Conservation (phyloP, 2,888 invertebrate genomes). For the Drosophila tripunctata region DNA sequence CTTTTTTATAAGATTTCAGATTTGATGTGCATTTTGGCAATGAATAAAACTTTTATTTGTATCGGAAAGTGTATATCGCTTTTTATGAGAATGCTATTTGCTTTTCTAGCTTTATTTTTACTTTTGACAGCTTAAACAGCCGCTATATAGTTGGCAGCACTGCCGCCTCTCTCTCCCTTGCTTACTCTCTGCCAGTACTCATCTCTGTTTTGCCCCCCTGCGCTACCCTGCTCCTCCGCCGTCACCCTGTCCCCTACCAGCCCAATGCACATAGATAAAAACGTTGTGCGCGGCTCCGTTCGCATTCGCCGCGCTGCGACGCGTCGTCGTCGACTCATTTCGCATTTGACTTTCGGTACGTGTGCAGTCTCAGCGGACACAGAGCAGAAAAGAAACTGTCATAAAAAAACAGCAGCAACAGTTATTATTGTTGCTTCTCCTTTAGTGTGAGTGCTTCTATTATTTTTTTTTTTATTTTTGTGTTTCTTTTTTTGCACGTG, state of each 20-base stretch:
- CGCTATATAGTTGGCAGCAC: too few relatives aligned
- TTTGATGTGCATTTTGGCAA: too few relatives aligned
- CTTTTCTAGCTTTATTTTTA: too few relatives aligned
- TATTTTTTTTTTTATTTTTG: too few relatives aligned
- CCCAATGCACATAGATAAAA: conserved; percentile 54
- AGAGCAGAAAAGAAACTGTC: conserved; percentile 38
- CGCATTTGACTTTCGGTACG: conserved; percentile 77
- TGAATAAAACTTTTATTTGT: too few relatives aligned
- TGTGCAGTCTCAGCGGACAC: conserved; percentile 62
- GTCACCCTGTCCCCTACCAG: background rate
- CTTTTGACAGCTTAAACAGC: too few relatives aligned
- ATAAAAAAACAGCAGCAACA: conserved; percentile 31
- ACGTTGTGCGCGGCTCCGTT: conserved; percentile 37
- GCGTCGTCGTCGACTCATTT: conserved; percentile 60
- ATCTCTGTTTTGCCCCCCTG: too few relatives aligned
- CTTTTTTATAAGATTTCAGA: too few relatives aligned
- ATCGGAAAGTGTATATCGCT: too few relatives aligned
- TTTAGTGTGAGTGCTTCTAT: conserved; percentile 31
- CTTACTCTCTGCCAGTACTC: too few relatives aligned
- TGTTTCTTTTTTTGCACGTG: conserved; percentile 55
- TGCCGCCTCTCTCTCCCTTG: conserved; percentile 7
- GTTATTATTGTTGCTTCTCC: conserved; percentile 36
- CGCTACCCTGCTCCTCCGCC: too few relatives aligned
- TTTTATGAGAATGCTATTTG: too few relatives aligned
- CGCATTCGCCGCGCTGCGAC: conserved; percentile 41